Base-by-base conservation (phyloP, 2,888 invertebrate genomes). In the Hipparchia semele region DNA sequence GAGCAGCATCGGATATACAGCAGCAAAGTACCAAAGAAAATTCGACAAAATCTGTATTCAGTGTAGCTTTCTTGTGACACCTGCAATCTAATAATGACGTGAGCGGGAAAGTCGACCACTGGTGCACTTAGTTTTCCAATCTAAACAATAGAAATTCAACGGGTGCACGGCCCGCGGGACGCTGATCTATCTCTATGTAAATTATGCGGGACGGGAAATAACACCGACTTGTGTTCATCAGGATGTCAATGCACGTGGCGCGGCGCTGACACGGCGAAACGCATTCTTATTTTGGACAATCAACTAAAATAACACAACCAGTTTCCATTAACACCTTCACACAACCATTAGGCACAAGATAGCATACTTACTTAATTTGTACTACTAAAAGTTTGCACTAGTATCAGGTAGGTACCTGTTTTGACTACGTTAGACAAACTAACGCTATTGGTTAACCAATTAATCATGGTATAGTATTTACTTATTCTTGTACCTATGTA, bases 141-240 rank as follows among this genome's bases (percentile, higher is more conserved):
- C 90, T 92, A 92, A 92, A 94, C 92, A 94, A 94, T 94, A 93
- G 92, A 92, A 93, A 94, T 94, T 93, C 94, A 90, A 85, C 92
- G 91, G 93, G 91, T 92, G 92, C 92, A 81, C 87, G 86, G 77
- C 93, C 90, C 93, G 79, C 80, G 94, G 93, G 94, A 92, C 86
- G 77, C 83, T 87, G 88, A 89, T 92, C 91, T 88, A 94, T 94
- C 89, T 94, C 92, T 94, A 94, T 94, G 94, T 92, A 93, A 94
- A 94, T 93, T 90, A 92, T 90, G 87, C 89, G 81, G 90, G 90
- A 90, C 89, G 81, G 90, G 90, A 90, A 92, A 93, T 92, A 90
- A 90, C 87, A 82, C 82, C 79, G 89, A 89, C 91, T 92, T 90
- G 86, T 77, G 87, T 85, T 91, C 89, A 90, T 90, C 90, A 89